Base-by-base conservation (phyloP, 2,113 vertebrate species). In the Ploceus nigricollis region DNA sequence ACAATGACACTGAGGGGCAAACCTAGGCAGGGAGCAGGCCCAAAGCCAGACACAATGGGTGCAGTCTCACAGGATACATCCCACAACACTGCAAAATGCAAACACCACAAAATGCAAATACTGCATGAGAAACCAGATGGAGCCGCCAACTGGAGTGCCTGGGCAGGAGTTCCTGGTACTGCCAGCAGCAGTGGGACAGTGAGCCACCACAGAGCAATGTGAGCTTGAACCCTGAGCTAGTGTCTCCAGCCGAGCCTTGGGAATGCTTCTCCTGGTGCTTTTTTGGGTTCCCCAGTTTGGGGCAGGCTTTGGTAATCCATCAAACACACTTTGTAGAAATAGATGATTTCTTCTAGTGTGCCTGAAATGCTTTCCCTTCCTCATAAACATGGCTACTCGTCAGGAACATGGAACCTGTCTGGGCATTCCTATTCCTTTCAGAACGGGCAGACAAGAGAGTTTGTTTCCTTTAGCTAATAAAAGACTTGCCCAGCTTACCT, bases 121-220 rank as follows among this genome's bases (percentile, higher is more conserved):
- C 15, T 42, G 18, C n/a, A 10, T 53, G 13, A 68, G 35, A 45
- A 76, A 58, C 66, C 0, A 2, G 21, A 39, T 15, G 33, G 53
- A 71, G 35, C 48, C 35, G 85, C 70, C n/a, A 7, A n/a, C 13
- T 15, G 63, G 30, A n/a, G 16, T 61, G 23, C 0, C 17, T 37
- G 47, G 50, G 68, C 31, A 81, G 47, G 20, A 73, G 15, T 16
- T 75, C 45, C 60, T 54, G 15, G 30, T 60, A 22, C 39, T 87
- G 61, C 18, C 47, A 79, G 70, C 35, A 48, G 33, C 31, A 22
- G 15, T 47, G 40, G 27, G 4, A 60, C 6, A 4, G 7, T 16
- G 24, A 83, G 22, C 28, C 9, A 35, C 16, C 33, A 45, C 18
- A 47, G 15, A 54, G 14, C 0, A 0, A 53, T 48, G 37, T 24